A percentile compares a stretch with the other conserved stretches of the same genome.
Conservation (phyloP, 37 sponge, comb jelly and placozoan species). For the Amphimedon queenslandica region DNA sequence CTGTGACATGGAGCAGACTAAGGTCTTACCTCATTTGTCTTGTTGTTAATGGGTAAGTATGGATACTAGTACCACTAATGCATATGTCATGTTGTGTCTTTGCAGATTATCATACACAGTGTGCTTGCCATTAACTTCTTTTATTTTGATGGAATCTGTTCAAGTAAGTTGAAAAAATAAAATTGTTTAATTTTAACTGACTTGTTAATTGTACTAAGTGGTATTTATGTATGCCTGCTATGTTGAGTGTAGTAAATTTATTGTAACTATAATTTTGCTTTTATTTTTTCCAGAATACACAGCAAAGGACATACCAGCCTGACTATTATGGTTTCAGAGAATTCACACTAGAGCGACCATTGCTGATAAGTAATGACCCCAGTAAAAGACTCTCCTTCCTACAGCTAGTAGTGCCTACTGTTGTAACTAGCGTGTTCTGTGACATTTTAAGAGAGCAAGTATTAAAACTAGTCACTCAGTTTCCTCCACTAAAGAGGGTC, state of each 20-base stretch:
- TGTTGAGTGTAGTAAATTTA: too few relatives aligned
- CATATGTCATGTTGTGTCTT: background rate
- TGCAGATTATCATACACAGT: conserved; percentile 24
- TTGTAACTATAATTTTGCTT: too few relatives aligned
- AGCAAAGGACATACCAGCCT: conserved; percentile 14
- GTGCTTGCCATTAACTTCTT: conserved; percentile 46
- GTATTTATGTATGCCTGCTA: too few relatives aligned
- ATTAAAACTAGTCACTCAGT: background rate
- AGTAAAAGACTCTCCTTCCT: conserved; percentile 43
- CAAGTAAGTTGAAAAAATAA: conserved; percentile 18
- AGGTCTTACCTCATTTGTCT: background rate
- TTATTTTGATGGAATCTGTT: conserved; percentile 36
- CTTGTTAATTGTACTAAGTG: too few relatives aligned
- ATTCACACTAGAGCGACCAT: conserved; percentile 38
- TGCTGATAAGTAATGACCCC: conserved; percentile 9
- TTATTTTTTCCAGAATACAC: conserved; percentile 20
- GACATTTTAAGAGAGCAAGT: background rate
- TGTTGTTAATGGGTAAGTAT: conserved; percentile 10
- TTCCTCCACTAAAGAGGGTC: background rate
- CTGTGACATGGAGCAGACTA: background rate
- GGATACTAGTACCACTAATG: background rate
- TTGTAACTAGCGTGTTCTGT: conserved; percentile 7
- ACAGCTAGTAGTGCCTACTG: conserved; percentile 40
- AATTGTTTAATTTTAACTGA: background rate
- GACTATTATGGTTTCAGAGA: conserved; percentile 29